Evolutionary conservation across 2,888 invertebrate species (phyloP).

Genomic region (Timandra comae): DNA sequence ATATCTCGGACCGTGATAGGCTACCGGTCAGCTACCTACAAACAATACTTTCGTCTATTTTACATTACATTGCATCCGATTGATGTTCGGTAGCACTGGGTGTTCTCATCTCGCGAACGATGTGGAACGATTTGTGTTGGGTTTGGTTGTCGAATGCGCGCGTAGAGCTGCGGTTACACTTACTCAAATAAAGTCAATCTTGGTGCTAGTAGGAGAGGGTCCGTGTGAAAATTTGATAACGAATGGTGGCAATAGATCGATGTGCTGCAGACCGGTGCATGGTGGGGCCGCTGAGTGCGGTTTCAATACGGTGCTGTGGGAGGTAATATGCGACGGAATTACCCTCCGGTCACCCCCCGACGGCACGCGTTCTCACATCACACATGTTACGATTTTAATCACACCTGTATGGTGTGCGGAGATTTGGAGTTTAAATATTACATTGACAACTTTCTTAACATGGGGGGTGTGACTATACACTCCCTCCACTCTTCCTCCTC

Average conservation of each 20-base stretch:
- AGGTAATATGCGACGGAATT: slow-evolving; percentile 68
- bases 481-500: too few relatives aligned
- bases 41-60: slow-evolving; percentile 43
- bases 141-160: slow-evolving; percentile 27
- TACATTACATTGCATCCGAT: slow-evolving; percentile 45
- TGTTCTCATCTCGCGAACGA: slow-evolving; percentile 36
- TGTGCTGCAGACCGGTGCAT: slow-evolving; percentile 65
- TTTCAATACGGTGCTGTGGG: slow-evolving; percentile 71
- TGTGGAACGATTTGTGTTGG: slow-evolving; percentile 36
- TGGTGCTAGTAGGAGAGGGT: slow-evolving; percentile 51
- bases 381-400: slow-evolving; percentile 13
- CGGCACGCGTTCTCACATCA: slow-evolving; percentile 12
- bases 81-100: slow-evolving; percentile 23
- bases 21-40: slow-evolving; percentile 55
- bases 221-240: slow-evolving; percentile 77
- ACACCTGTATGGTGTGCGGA: too few relatives aligned
- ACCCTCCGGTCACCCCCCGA: slow-evolving; percentile 30
- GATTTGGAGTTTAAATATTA: too few relatives aligned
- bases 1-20: slow-evolving; percentile 70
- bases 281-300: slow-evolving; percentile 63
- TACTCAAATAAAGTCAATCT: slow-evolving; percentile 76
- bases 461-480: too few relatives aligned
- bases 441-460: too few relatives aligned
- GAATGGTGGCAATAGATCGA: slow-evolving; percentile 64
- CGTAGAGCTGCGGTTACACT: slow-evolving; percentile 68